phyloP scores from a whole-genome alignment of 2,888 invertebrate genomes.

The Metacarcinus magister region DNA sequence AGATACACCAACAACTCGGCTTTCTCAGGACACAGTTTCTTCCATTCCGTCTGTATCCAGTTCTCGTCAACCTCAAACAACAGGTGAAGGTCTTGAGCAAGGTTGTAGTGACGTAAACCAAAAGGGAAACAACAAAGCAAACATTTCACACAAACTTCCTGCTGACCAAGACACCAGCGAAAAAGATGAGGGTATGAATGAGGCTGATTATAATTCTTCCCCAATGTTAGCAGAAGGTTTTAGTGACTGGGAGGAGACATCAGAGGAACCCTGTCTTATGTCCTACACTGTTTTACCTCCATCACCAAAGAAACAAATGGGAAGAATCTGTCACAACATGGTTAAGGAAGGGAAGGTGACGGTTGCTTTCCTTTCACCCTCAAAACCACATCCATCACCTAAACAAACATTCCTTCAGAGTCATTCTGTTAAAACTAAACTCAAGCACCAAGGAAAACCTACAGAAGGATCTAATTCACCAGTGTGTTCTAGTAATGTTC shows the following conservation, averaged over 20 bases:
- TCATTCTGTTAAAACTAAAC: not conserved
- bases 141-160: not conserved
- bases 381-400: slow-evolving; percentile 19
- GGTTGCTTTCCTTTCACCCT: slow-evolving; percentile 76
- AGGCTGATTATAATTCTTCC: not conserved
- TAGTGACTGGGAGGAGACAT: slow-evolving; percentile 13
- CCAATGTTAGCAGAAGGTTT: slow-evolving; percentile 22
- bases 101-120: not conserved
- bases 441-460: not conserved
- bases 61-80: not conserved
- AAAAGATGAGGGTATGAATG: not conserved
- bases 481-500: not conserved
- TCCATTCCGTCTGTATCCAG: not conserved
- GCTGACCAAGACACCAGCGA: not conserved
- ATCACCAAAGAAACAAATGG: slow-evolving; percentile 76
- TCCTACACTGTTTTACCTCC: slow-evolving; percentile 74
- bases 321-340: slow-evolving; percentile 77
- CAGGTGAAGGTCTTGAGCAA: not conserved
- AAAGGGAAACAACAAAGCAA: not conserved
- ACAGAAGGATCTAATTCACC: not conserved
- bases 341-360: slow-evolving; percentile 75
- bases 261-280: slow-evolving; percentile 64
- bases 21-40: not conserved
- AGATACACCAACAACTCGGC: not conserved
- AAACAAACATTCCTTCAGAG: not conserved